phyloP scores from a whole-genome alignment of 2,888 invertebrate species.

The Chrysolina haemoptera region DNA sequence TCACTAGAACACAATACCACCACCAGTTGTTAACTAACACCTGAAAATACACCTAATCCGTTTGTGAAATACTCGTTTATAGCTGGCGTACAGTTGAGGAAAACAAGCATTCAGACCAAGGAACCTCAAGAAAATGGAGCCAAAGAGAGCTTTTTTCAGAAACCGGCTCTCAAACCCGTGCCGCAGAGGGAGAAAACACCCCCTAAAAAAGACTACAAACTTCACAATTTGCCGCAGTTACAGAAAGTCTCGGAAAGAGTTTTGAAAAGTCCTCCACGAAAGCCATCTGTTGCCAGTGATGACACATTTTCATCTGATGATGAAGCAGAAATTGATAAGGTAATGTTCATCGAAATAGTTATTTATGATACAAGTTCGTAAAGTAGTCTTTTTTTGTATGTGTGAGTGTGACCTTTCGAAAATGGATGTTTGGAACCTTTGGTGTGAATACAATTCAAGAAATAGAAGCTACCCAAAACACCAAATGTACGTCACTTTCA shows the following conservation, averaged over 20 bases:
- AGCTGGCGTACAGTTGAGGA: slow-evolving; percentile 61
- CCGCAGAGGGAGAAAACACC: slow-evolving; percentile 63
- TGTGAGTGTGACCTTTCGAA: no score
- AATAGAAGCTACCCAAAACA: no score
- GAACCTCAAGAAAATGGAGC: slow-evolving; percentile 65
- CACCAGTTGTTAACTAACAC: neutral
- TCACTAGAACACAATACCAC: no score
- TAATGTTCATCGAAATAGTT: slow-evolving; percentile 41
- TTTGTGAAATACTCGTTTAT: slow-evolving; percentile 36
- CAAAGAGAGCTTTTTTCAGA: slow-evolving; percentile 65
- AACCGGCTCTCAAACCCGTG: slow-evolving; percentile 65
- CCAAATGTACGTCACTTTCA: no score
- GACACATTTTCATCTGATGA: slow-evolving; percentile 47
- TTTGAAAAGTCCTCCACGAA: slow-evolving; percentile 58
- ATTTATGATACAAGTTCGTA: no score
- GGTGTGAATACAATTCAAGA: no score
- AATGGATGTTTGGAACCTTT: no score
- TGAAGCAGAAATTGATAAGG: slow-evolving; percentile 59
- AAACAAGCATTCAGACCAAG: slow-evolving; percentile 58
- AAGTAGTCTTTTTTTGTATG: no score
- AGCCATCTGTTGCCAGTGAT: slow-evolving; percentile 51
- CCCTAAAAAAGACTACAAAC: slow-evolving; percentile 65
- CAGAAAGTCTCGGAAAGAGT: slow-evolving; percentile 66
- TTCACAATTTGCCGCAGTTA: slow-evolving; percentile 59
- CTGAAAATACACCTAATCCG: neutral